Evolutionary conservation across 1,140 invertebrate genomes (phyloP), one percentile per base, ranked within the genome.

Genomic region (Ruditapes philippinarum): DNA sequence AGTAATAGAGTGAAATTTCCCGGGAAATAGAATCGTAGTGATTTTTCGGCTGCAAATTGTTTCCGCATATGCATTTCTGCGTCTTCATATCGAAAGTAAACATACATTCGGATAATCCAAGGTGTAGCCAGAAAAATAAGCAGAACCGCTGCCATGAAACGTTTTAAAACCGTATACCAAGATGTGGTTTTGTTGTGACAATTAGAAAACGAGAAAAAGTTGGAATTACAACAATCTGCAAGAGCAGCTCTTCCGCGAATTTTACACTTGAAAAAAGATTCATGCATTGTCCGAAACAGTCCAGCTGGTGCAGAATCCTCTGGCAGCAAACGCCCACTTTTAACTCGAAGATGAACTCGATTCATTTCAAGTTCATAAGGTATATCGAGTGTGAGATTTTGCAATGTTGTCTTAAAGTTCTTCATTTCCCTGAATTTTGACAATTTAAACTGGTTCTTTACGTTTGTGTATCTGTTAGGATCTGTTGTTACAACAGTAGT

Each of bases 261-360:
- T 78, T 86, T 78, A 38, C 84, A 86, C 54, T 78, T 86, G 7
- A 86, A 54, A 14, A 86, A 86, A 22, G 84, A 76, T 25, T 86
- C 84, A 40, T 76, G 62, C 36, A 86, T 19, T 7, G 84, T 62
- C 22, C 51, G 25, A 7, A 86, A 31, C 33, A 86, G 17, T 40
- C 84, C 84, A 49, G 78, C 73, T n/a, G 84, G 84, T 25, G 68
- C 84, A 17, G 31, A 57, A 54, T 86, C 73, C 38, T 76, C 84
- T 3, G 70, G 51, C 49, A 86, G 36, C 49, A 86, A 31, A 28
- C 73, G 49, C 17, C 42, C 51, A 42, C 17, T 9, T 65, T 86
- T 60, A 3, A 78, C 60, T 9, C 73, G 54, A 19, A 86, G 25
- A 22, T 28, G 22, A 9, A 74, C 54, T 45, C 65, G 19, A 19